phyloP scores from a whole-genome alignment of 2,797 vertebrate genomes.

The Psittacula derbiana region DNA sequence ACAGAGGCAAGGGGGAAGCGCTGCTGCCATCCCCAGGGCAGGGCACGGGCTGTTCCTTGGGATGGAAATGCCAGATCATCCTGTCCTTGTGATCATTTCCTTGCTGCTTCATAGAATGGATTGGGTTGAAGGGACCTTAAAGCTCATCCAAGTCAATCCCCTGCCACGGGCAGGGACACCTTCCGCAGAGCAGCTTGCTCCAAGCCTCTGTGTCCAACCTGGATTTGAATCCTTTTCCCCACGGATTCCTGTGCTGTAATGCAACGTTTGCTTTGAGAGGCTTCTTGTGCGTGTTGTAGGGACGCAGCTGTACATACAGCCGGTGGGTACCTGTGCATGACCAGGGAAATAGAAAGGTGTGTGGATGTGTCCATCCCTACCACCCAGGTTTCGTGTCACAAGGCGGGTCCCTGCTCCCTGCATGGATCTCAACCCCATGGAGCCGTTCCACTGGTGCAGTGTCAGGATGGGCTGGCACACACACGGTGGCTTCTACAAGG shows the following conservation, averaged over 20 bases:
- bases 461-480: not conserved
- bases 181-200: not conserved
- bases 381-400: not conserved
- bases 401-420: not conserved
- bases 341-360: fast-evolving
- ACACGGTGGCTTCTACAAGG: fast-evolving
- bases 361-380: fast-evolving
- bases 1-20: not conserved
- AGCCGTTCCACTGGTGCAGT: not conserved
- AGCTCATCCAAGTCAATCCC: not conserved
- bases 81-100: fast-evolving
- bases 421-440: not conserved
- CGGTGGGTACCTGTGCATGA: fast-evolving
- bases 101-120: not conserved
- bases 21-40: not conserved
- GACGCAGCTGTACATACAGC: fast-evolving
- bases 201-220: not conserved
- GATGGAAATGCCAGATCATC: not conserved
- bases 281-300: fast-evolving
- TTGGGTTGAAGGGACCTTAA: not conserved
- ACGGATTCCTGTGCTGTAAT: fast-evolving
- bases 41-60: fast-evolving
- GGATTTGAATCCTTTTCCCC: not conserved
- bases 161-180: not conserved
- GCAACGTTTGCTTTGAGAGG: not conserved